Percentiles rank a stretch among this genome's conserved stretches.
Conservation (phyloP, 2,113 vertebrate genomes). For the Carassius auratus region DNA sequence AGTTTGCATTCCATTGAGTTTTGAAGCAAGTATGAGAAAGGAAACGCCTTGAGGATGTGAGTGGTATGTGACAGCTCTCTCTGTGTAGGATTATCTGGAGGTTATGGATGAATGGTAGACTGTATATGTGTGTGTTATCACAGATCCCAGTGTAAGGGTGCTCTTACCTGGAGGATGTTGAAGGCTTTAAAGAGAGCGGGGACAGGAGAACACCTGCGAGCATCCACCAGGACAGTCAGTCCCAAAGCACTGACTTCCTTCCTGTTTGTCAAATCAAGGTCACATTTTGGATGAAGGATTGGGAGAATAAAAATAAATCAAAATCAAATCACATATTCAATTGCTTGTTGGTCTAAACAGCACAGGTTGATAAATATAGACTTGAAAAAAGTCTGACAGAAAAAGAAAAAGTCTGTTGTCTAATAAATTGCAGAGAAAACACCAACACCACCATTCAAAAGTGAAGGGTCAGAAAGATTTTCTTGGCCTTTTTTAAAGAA, state of each 20-base stretch:
- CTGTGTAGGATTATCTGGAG: neutral
- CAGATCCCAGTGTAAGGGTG: neutral
- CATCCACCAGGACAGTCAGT: slow-evolving; percentile 82
- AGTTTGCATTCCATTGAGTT: slow-evolving; percentile 4
- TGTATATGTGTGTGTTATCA: neutral
- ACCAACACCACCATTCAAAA: too few relatives aligned
- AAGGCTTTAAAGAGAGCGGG: slow-evolving; percentile 81
- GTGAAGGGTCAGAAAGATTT: too few relatives aligned
- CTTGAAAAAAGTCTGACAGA: neutral
- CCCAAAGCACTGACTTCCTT: slow-evolving; percentile 77
- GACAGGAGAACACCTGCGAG: slow-evolving; percentile 77
- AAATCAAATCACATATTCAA: neutral
- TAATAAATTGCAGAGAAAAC: neutral
- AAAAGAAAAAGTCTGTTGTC: neutral
- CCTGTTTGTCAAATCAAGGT: slow-evolving; percentile 62
- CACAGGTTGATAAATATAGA: neutral
- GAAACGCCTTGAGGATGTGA: neutral
- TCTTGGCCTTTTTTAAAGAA: too few relatives aligned
- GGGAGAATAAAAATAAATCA: neutral
- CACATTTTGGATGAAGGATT: neutral
- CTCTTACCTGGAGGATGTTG: slow-evolving; percentile 78
- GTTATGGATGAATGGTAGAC: neutral
- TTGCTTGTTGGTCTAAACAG: too few relatives aligned
- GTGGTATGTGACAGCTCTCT: neutral
- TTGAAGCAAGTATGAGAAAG: neutral